Conservation (phyloP, 2,888 invertebrate species). For the Amblyjoppa proteus region DNA sequence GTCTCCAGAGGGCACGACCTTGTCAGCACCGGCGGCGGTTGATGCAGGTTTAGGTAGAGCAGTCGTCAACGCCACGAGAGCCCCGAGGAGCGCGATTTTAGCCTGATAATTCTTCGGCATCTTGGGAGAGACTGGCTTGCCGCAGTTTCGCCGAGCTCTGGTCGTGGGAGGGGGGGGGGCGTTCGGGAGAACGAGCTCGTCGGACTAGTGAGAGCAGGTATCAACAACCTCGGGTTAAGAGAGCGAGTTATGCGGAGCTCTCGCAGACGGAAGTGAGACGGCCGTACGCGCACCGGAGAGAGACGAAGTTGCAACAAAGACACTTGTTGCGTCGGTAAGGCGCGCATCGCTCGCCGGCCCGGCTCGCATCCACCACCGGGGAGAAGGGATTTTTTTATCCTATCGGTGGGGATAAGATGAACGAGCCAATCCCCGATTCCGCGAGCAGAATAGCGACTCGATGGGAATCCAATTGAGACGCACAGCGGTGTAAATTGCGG, state of each 20-base stretch:
- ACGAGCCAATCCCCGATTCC: slow-evolving; percentile 53
- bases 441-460: slow-evolving; percentile 28
- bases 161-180: not conserved
- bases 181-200: slow-evolving; percentile 19
- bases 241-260: slow-evolving; percentile 36
- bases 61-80: slow-evolving; percentile 30
- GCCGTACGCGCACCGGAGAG: slow-evolving; percentile 2
- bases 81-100: slow-evolving; percentile 27
- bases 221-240: slow-evolving; percentile 35
- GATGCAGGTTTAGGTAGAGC: slow-evolving; percentile 45
- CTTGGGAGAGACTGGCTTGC: slow-evolving; percentile 53
- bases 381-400: slow-evolving; percentile 59
- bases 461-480: slow-evolving; percentile 10
- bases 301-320: slow-evolving; percentile 11
- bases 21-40: slow-evolving; percentile 31
- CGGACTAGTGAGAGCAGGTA: slow-evolving; percentile 49
- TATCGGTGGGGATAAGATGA: slow-evolving; percentile 50
- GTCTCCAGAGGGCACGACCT: slow-evolving; percentile 60
- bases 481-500: slow-evolving; percentile 4
- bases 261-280: slow-evolving; percentile 27
- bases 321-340: not conserved
- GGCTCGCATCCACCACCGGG: not conserved
- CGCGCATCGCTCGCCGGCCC: slow-evolving; percentile 35
- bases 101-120: slow-evolving; percentile 49
- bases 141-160: not conserved